These are phyloP conservation scores for Himantopus leucocephalus DNA, from an alignment of 2,113 vertebrate species.

Conservation along the genomic window DNA sequence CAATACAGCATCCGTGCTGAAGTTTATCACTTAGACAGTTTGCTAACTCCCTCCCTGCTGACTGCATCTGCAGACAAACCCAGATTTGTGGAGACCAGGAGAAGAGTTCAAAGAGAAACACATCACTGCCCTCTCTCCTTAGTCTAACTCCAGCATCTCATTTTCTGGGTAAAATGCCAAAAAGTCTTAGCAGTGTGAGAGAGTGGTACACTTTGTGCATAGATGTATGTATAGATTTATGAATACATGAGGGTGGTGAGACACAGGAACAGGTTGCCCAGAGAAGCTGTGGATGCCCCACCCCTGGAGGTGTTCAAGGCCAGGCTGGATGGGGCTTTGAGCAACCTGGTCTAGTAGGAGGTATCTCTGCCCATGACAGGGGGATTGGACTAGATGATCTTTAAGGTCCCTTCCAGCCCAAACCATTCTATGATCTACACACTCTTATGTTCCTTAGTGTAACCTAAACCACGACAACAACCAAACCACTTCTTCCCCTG, in stretches of 20 bases:
- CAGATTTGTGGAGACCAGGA: background rate
- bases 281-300: too few relatives aligned
- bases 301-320: too few relatives aligned
- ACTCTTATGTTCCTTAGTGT: fast-evolving
- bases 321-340: too few relatives aligned
- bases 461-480: background rate
- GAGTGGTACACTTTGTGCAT: background rate
- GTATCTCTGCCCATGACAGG: too few relatives aligned
- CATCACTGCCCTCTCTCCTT: background rate
- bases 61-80: background rate
- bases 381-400: too few relatives aligned
- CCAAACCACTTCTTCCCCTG: background rate
- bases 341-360: too few relatives aligned
- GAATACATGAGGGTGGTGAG: background rate
- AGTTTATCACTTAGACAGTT: background rate
- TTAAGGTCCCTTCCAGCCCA: too few relatives aligned
- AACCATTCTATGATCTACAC: background rate
- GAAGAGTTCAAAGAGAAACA: background rate
- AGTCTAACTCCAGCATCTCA: background rate
- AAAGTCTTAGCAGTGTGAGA: background rate
- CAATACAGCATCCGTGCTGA: background rate
- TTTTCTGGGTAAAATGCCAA: background rate
- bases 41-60: background rate
- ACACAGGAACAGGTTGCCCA: too few relatives aligned
- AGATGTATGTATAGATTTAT: background rate